Evolutionary conservation across 2,113 vertebrate genomes (phyloP), one percentile per base, ranked within the genome.

Genomic region (Strix uralensis): DNA sequence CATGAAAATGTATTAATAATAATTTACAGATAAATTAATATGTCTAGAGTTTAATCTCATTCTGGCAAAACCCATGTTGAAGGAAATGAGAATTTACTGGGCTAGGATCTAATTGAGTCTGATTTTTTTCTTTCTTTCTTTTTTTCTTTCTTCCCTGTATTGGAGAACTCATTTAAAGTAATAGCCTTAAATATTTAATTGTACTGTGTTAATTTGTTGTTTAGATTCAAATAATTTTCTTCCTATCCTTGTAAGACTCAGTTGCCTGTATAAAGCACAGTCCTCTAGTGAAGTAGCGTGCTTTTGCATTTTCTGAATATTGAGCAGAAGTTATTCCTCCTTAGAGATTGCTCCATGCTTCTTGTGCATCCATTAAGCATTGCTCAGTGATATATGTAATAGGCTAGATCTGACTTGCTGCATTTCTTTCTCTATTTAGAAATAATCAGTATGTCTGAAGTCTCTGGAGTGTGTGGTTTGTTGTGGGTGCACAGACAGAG

Each of bases 21-120:
- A 90, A 92, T 92, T 70, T 94, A 38, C 22, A 67, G 75, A 51
- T 93, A 81, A 95, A 94, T 83, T 93, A 92, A 86, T 93, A 71
- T 55, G 44, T 4, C 18, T 51, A 80, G 65, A 93, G 23, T 21
- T 58, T 90, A 94, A 93, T 96, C 67, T 86, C 30, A 72, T 95
- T 94, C 55, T 81, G 32, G 54, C 5, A 90, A 94, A 92, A 88
- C 36, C 11, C 54, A 66, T 52, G 46, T 59, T 94, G 71, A 90
- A 93, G 54, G 79, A 93, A 91, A 95, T 95, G 74, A 92, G 42
- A 80, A 92, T 94, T 92, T 88, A 88, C 51, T 66, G 15, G 54
- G 13, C 74, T 86, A 86, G 10, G 34, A 58, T 81, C 20, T 86
- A 93, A 96, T 52, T 52, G 52, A 85, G 40, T 69, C 61, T 46